Conservation (phyloP, 2,888 invertebrate genomes). For the Mylabris sibirica region DNA sequence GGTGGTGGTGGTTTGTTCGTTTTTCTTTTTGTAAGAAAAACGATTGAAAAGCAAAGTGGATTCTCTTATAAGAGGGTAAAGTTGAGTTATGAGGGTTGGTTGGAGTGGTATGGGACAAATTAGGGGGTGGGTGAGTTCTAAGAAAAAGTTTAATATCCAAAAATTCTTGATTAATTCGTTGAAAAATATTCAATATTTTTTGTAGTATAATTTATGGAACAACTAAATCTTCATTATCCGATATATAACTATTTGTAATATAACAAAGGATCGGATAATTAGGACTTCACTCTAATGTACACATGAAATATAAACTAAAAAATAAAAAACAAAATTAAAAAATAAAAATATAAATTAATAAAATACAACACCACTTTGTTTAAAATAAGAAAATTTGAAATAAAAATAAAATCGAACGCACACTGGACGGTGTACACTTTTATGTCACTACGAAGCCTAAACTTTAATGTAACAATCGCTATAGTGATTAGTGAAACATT, state of each 20-base stretch:
- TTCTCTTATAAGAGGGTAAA: slow-evolving; percentile 1
- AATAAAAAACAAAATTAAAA: slow-evolving; percentile 1
- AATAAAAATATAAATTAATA: not conserved
- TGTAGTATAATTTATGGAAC: not conserved
- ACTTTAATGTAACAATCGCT: not conserved
- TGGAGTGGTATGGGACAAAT: not conserved
- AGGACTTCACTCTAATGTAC: not conserved
- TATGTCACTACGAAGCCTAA: not conserved
- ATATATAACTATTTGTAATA: not conserved
- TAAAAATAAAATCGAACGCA: slow-evolving; percentile 33
- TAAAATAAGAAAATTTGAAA: slow-evolving; percentile 34
- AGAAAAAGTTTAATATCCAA: not conserved
- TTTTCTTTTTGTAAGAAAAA: slow-evolving; percentile 1
- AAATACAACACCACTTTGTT: slow-evolving; percentile 26
- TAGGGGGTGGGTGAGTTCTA: not conserved
- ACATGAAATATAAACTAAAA: slow-evolving; percentile 8
- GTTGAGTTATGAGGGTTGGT: not conserved
- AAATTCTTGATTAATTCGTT: slow-evolving; percentile 2
- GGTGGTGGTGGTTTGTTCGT: slow-evolving; percentile 3
- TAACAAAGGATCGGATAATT: not conserved
- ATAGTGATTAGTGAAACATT: not conserved
- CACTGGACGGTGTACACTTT: slow-evolving; percentile 31
- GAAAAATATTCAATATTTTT: slow-evolving; percentile 3
- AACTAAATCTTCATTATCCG: not conserved
- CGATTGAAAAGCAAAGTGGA: slow-evolving; percentile 7